Evolutionary conservation across 2,113 vertebrate genomes (phyloP), one percentile per base, ranked within the genome.

Genomic region (Anguilla rostrata): DNA sequence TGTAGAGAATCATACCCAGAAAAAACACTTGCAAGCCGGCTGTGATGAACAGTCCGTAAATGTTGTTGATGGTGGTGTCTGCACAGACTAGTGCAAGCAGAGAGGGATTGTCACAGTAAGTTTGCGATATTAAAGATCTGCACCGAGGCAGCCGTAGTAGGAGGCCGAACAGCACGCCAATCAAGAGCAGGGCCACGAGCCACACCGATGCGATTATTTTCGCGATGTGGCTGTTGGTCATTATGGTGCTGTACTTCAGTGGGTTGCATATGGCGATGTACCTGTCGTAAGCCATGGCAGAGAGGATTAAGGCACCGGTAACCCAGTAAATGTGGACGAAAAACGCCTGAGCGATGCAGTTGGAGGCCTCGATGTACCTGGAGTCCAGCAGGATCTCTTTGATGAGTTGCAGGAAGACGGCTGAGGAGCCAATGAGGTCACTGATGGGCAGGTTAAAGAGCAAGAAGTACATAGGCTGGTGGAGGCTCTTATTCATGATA

Each of bases 271-370:
- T 95, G 9, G 95, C 95, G 1, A 95, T 87, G 84, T 95, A 95
- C 88, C 95, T 87, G 39, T 96, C 95, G n/a, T 95, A 95, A 0
- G 95, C 94, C 95, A 95, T 95, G 3, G 90, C 94, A 40, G 81
- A 83, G 49, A 96, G 88, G 78, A 92, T 92, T 18, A 94, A 94
- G 90, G 16, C 86, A 14, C 4, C 89, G 7, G 89, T 92, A 0
- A 26, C 40, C 0, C 86, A 94, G 41, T 95, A 95, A 5, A 95
- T 83, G 40, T 96, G 95, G 63, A 95, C 91, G 5, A 93, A 95
- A 82, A 96, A 95, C 8, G 94, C 95, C 46, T 95, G 95, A 7
- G 89, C 63, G 0, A 95, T 82, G 75, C 95, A 95, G 0, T 87
- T 22, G 0, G 93, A 87, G 89, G 92, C 90, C 0, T 91, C 56